Evolutionary conservation across 1,140 invertebrate genomes (phyloP), one percentile per base, ranked within the genome.

Genomic region (Pseudomyrmex flavicornis): DNA sequence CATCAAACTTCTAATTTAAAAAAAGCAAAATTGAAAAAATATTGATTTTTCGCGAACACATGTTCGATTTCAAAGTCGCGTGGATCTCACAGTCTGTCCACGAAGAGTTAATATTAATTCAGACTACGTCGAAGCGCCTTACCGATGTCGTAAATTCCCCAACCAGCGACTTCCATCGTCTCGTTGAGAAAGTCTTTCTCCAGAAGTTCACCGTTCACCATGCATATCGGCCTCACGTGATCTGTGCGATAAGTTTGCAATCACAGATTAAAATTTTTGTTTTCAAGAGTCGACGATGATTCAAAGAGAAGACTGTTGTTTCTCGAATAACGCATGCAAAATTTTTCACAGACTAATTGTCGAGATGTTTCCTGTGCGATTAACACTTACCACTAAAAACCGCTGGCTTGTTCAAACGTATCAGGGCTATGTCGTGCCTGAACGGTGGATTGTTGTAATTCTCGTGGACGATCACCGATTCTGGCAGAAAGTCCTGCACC

Each of bases 361-460:
- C 54, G 22, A 59, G 2, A 2, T 2, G 9, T 8, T 56, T n/a
- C 26, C 35, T 35, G 35, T 35, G 35, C 3, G 0, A 20, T 54
- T 69, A 0, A 65, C 61, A 89, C 89, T 91, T 91, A 95, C 95
- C 94, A 82, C 94, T 95, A 44, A 95, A 94, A 22, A 92, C n/a
- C 9, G 94, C 95, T 1, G 94, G 92, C n/a, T 85, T 85, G 10
- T 95, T 90, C n/a, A 96, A 85, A 61, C 95, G 91, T 46, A 97
- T 93, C 7, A 97, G 91, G 1, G 96, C 96, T 62, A 97, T 96
- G 88, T 97, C 97, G 87, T 97, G 96, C 76, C 95, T 94, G 83
- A 95, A 96, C 0, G 89, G 69, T 0, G 95, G 95, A n/a, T 94
- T 93, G 90, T 96, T 94, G 88, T 96, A 97, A 46, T 92, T 85